phyloP scores from a whole-genome alignment of 2,113 vertebrate species.

The Crotophaga sulcirostris region DNA sequence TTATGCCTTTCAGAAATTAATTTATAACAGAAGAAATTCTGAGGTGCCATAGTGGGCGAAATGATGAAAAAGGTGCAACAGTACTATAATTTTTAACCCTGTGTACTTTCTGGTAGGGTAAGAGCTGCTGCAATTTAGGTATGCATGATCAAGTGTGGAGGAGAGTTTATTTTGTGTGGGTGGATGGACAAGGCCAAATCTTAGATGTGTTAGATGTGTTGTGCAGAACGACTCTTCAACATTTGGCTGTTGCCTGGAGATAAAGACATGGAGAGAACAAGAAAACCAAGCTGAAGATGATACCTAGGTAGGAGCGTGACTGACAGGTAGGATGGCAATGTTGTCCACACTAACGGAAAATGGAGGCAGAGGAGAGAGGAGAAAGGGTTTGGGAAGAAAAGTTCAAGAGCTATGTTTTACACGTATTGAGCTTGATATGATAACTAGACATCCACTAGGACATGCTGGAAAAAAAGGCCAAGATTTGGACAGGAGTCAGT shows the following conservation, averaged over 20 bases:
- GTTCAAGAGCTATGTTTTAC: background rate
- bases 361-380: background rate
- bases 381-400: background rate
- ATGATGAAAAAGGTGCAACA: background rate
- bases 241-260: background rate
- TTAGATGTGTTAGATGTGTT: background rate
- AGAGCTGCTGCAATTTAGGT: background rate
- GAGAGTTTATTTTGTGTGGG: background rate
- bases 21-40: background rate
- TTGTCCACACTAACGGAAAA: background rate
- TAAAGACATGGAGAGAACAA: background rate
- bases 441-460: background rate
- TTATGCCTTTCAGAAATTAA: background rate
- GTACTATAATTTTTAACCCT: background rate
- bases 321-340: background rate
- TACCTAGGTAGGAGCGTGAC: background rate
- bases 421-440: background rate
- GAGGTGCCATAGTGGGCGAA: background rate
- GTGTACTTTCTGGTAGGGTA: background rate
- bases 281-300: background rate
- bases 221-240: background rate
- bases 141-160: accelerated
- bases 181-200: background rate
- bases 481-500: conserved; percentile 7
- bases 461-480: background rate